Evolutionary conservation across 2,888 invertebrate species (phyloP), one percentile per base, ranked within the genome.

Genomic region (Caenorhabditis uteleia): DNA sequence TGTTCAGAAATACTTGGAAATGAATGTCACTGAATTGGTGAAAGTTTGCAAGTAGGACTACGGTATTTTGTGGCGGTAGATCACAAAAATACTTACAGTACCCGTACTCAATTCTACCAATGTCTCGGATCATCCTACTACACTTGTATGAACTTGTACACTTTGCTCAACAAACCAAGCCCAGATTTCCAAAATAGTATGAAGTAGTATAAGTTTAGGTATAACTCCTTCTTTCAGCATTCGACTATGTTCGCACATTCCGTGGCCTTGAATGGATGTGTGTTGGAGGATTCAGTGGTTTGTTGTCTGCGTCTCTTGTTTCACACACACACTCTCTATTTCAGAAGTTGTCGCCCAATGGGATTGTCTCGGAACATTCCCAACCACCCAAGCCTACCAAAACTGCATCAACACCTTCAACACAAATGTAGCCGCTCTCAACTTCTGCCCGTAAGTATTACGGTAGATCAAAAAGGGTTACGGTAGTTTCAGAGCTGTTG

Each of bases 121-220:
- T 77, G 77, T 48, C 69, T 77, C n/a, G 77, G 77, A 45, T 38
- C 62, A 20, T 67, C 69, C n/a, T 77, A 77, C 43, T 72, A 67
- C 47, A n/a, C 64, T 2, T 77, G 77, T 46, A 51, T 77, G 54
- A 68, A 66, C 38, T 67, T 75, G 18, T 72, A 67, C 64, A 59
- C 54, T 26, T 53, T 77, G 42, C 57, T 75, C 26, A 55, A 62
- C 33, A 51, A 51, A 21, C 67, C 68, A 18, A 48, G 57, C 12
- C 60, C 68, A 6, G 64, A 65, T 29, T 66, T 70, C 20, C 46
- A 51, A 14, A 42, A 73, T 10, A 51, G 68, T 69, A n/a, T 26
- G 40, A 12, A 39, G 5, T 16, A 46, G 8, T 8, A 8, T 27
- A 26, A 4, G 27, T 27, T 14, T 45, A 8, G 6, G 8, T 42